Conservation (phyloP, 1,140 invertebrate species). For the Drosophila ficusphila region DNA sequence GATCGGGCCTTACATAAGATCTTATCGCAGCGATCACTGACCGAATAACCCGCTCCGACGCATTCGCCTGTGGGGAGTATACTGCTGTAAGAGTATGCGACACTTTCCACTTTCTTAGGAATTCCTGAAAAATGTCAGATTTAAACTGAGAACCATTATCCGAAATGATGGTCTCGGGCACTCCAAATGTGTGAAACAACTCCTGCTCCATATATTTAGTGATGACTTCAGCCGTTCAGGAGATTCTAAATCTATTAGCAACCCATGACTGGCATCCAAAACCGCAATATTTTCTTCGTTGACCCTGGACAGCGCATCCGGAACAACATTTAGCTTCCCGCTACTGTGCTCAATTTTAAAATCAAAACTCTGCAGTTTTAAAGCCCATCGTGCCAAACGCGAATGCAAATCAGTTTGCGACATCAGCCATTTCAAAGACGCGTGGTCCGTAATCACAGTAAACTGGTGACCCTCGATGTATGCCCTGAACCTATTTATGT, state of each 20-base stretch:
- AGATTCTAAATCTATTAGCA: neutral
- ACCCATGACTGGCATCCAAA: neutral
- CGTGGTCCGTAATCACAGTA: neutral
- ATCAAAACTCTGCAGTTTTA: neutral
- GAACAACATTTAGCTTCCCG: neutral
- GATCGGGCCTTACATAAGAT: neutral
- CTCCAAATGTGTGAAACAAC: neutral
- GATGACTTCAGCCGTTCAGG: neutral
- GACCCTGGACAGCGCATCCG: neutral
- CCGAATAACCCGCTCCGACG: neutral
- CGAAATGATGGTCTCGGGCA: neutral
- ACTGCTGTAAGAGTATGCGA: neutral
- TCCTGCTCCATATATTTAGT: neutral
- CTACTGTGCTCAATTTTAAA: constrained; percentile 1
- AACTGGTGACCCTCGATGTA: neutral
- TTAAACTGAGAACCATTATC: neutral
- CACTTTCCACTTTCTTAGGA: neutral
- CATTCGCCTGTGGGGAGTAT: neutral
- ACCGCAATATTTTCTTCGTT: neutral
- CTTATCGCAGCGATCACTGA: neutral
- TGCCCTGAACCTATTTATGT: neutral
- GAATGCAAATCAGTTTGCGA: neutral
- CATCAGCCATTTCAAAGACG: neutral
- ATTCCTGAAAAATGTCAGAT: neutral
- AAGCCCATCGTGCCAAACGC: neutral